Evolutionary conservation across 2,113 vertebrate genomes (phyloP).

Genomic region (Brachirus orientalis): DNA sequence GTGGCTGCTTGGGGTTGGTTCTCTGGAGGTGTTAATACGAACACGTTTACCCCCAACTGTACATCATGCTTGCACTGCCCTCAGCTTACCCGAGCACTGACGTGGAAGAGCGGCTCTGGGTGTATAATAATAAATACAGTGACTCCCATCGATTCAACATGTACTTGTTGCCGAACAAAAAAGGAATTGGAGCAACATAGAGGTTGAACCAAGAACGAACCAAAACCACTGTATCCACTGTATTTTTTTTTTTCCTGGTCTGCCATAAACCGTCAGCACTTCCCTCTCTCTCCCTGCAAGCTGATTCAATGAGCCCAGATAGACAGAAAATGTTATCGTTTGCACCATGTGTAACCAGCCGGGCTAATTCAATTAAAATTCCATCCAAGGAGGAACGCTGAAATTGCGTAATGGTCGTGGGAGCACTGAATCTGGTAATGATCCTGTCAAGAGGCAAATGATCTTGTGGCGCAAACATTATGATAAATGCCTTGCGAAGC

Average conservation of each 20-base stretch:
- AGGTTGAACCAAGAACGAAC: conserved; percentile 21
- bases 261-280: conserved; percentile 53
- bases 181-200: neutral
- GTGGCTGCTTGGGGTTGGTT: conserved; percentile 54
- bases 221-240: conserved; percentile 40
- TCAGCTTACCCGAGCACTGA: conserved; percentile 59
- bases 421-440: conserved; percentile 81
- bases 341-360: conserved; percentile 78
- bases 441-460: conserved; percentile 81
- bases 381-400: conserved; percentile 77
- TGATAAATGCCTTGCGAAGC: conserved; percentile 75
- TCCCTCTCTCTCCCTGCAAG: conserved; percentile 9
- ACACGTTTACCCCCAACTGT: conserved; percentile 61
- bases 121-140: conserved; percentile 40
- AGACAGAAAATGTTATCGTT: conserved; percentile 81
- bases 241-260: conserved; percentile 17
- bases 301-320: conserved; percentile 69
- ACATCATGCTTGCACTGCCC: conserved; percentile 61
- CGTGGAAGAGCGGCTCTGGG: conserved; percentile 56
- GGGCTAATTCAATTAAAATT: conserved; percentile 82
- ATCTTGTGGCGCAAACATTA: conserved; percentile 70
- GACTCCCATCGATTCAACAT: neutral
- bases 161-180: conserved; percentile 41
- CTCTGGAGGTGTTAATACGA: conserved; percentile 54
- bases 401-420: conserved; percentile 78